Evolutionary conservation across 2,797 vertebrate species (phyloP).

Genomic region (Thripadectes ignobilis): DNA sequence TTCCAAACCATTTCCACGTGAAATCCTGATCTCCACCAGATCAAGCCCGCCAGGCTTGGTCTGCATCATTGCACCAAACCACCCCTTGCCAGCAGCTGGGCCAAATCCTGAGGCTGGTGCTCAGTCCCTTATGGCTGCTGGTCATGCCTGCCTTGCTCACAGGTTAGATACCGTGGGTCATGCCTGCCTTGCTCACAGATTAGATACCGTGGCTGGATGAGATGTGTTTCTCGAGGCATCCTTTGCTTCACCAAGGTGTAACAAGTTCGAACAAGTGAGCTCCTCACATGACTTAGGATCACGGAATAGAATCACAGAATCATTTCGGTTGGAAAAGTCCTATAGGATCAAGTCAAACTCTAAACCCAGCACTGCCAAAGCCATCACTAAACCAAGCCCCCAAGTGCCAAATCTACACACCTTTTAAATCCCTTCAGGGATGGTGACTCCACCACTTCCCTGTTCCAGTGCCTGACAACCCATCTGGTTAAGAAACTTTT

Average conservation of each 20-base stretch:
- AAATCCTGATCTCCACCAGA: neutral
- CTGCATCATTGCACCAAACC: too few relatives aligned
- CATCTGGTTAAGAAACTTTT: neutral
- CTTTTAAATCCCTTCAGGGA: neutral
- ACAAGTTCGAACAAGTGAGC: neutral
- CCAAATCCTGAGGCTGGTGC: neutral
- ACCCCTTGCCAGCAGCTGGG: neutral
- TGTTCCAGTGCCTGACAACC: neutral
- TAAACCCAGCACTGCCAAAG: neutral
- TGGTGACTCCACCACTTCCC: neutral
- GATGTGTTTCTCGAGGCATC: neutral
- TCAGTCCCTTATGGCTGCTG: neutral
- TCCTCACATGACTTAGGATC: neutral
- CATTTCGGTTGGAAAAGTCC: neutral
- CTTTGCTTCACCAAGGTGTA: neutral
- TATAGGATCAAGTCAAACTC: fast-evolving
- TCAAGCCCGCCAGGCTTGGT: fast-evolving
- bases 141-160: neutral
- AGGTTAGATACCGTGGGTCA: neutral
- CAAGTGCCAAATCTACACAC: neutral
- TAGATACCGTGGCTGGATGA: neutral
- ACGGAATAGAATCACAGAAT: neutral
- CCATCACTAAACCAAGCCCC: neutral
- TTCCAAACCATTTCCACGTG: fast-evolving
- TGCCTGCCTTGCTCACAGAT: neutral